phyloP scores from a whole-genome alignment of 2,797 vertebrate species.

The Tympanoctomys barrerae region DNA sequence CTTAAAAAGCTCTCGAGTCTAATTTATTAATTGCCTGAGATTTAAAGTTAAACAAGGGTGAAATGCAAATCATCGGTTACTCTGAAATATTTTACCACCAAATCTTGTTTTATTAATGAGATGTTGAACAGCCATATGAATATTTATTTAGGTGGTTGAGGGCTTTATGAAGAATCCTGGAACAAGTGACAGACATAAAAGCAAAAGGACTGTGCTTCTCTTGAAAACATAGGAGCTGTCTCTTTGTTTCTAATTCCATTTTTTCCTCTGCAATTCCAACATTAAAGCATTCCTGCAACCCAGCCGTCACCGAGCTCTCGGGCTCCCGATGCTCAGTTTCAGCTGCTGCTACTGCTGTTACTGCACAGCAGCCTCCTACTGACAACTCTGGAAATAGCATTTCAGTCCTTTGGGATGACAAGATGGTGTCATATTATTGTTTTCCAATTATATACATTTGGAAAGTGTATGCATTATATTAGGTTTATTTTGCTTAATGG shows the following conservation, averaged over 20 bases:
- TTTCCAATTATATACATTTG: slow-evolving; percentile 30
- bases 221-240: slow-evolving; percentile 72
- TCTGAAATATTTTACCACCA: slow-evolving; percentile 85
- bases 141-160: slow-evolving; percentile 86
- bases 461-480: background rate
- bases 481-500: slow-evolving; percentile 26
- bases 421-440: background rate
- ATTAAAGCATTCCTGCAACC: slow-evolving; percentile 82
- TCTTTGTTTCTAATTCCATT: slow-evolving; percentile 85
- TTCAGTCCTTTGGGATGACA: background rate
- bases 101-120: slow-evolving; percentile 87
- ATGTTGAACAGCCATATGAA: slow-evolving; percentile 84
- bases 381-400: slow-evolving; percentile 41
- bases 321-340: slow-evolving; percentile 51
- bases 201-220: slow-evolving; percentile 85
- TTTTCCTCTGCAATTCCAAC: slow-evolving; percentile 84
- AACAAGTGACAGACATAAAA: slow-evolving; percentile 86
- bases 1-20: slow-evolving; percentile 88
- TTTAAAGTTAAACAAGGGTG: slow-evolving; percentile 86
- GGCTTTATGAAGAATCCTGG: slow-evolving; percentile 82
- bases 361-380: slow-evolving; percentile 5
- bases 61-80: slow-evolving; percentile 82
- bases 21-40: slow-evolving; percentile 89
- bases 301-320: slow-evolving; percentile 74
- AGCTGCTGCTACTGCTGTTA: background rate